Evolutionary conservation across 2,797 vertebrate species (phyloP).

Genomic region (Crocodylus rhombifer): DNA sequence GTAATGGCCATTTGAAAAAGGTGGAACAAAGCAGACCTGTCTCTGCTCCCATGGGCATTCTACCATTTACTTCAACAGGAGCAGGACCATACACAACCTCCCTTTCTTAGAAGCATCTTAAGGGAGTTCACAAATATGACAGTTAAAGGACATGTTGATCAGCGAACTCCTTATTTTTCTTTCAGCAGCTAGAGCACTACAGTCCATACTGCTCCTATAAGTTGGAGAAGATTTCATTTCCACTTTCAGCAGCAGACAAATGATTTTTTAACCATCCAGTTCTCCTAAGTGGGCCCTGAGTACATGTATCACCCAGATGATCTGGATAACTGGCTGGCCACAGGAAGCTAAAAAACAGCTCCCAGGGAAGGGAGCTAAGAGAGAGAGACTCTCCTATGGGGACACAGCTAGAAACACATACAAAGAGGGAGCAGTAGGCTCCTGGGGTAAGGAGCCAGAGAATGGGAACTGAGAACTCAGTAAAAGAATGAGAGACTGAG

Average conservation of each 20-base stretch:
- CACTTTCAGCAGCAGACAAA: not conserved
- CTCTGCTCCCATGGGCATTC: not conserved
- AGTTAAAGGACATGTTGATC: not conserved
- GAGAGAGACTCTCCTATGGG: no score
- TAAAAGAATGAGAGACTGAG: no score
- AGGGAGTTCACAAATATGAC: not conserved
- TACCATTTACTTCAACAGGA: not conserved
- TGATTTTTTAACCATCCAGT: rapidly evolving
- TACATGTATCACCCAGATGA: not conserved
- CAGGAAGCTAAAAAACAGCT: no score
- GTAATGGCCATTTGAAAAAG: rapidly evolving
- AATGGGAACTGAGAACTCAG: no score
- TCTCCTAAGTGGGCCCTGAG: not conserved
- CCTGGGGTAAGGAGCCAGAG: no score
- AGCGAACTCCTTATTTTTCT: not conserved
- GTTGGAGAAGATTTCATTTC: not conserved
- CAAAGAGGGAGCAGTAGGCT: no score
- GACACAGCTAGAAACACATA: no score
- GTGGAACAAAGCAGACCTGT: not conserved
- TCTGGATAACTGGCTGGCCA: no score
- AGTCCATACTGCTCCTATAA: not conserved
- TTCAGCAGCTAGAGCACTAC: not conserved
- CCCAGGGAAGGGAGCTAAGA: no score
- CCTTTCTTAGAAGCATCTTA: not conserved
- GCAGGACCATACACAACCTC: not conserved